Percentiles rank a stretch among this genome's conserved stretches.
Evolutionary conservation across 1,140 invertebrate species (phyloP).

Genomic region (Heliconius nattereri): DNA sequence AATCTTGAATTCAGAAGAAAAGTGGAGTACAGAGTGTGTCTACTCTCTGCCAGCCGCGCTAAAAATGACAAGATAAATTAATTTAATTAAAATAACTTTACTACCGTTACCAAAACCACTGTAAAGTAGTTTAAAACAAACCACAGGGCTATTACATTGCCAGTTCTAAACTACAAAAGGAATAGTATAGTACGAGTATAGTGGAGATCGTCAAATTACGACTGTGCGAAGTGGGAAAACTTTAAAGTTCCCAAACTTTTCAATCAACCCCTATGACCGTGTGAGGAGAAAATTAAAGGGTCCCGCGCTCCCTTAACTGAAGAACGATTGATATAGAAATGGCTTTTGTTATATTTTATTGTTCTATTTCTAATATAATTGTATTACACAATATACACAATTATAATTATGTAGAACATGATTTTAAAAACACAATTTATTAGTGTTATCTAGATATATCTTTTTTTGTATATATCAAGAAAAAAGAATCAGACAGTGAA

Average conservation of each 20-base stretch:
- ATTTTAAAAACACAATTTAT: no score
- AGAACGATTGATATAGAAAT: constrained; percentile 3
- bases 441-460: no score
- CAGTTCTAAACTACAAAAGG: constrained; percentile 45
- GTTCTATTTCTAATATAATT: neutral
- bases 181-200: constrained; percentile 34
- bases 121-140: constrained; percentile 13
- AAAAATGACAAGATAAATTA: no score
- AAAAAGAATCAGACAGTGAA: no score
- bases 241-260: constrained; percentile 65
- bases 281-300: constrained; percentile 54
- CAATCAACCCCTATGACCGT: constrained; percentile 66
- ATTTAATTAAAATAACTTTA: no score
- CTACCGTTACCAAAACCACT: neutral
- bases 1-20: no score
- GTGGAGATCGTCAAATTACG: constrained; percentile 45
- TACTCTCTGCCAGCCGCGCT: no score
- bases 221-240: constrained; percentile 49
- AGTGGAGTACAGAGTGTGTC: no score
- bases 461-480: no score
- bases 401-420: neutral
- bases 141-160: constrained; percentile 4
- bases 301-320: constrained; percentile 46
- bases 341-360: constrained; percentile 12
- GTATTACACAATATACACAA: neutral